Base-by-base conservation (phyloP, 2,113 vertebrate genomes). In the Aspidoscelis tigris region DNA sequence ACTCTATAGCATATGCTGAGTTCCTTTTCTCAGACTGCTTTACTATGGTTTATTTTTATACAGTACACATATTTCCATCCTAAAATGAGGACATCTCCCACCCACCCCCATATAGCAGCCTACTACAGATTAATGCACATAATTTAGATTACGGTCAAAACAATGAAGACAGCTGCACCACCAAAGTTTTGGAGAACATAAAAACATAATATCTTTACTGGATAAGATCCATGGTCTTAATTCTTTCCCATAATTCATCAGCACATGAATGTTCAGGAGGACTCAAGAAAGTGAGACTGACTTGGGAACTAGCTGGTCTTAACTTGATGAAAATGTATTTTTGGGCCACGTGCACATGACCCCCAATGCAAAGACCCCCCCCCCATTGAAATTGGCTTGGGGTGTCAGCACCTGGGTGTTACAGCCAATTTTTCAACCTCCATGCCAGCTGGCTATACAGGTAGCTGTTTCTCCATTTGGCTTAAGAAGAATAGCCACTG, bases 291-390 rank as follows among this genome's bases (percentile, higher is more conserved):
- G 5, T 53, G 44, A 18, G 22, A 3, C 18, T 79, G 24, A 5
- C 8, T 2, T 11, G 14, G 11, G 53, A 69, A 43, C 16, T 43
- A 41, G 70, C 20, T 72, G 39, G 43, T 20, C 39, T 68, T 14
- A n/a, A 22, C 22, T 47, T 44, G 61, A 72, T 39, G 64, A 79
- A 79, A 78, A 78, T n/a, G 24, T 26, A 79, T 79, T 68, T 12
- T 79, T 68, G 58, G 66, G 66, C 14, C 6, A 24, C 66, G 11
- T 68, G 39, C 6, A 72, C 39, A 72, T 33, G 39, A 70, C 12
- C 10, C 7, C 47, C 47, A 50, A 50, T 50, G 47, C 47, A 50
- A 50, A 50, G 47, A 50, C 47, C 3, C 5, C 10, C 33, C 33
- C 33, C 33, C 33, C 33, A 33, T 33, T 33, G 33, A 58, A 12